These are phyloP conservation scores for Nerophis ophidion DNA, from an alignment of 2,113 vertebrate genomes.

Conservation along the genomic window DNA sequence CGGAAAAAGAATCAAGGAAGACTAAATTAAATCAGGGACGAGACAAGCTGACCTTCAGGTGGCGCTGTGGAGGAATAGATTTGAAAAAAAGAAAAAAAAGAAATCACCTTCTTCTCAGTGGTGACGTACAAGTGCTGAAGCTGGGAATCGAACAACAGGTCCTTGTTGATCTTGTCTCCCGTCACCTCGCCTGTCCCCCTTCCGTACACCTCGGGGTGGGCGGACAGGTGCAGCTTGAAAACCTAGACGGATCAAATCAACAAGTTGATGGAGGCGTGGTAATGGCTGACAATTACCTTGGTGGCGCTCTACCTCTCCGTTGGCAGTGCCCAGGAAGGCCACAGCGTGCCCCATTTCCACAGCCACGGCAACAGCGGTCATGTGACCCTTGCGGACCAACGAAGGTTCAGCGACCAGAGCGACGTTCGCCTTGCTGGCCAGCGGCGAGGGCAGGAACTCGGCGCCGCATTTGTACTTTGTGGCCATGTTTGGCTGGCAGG, in stretches of 20 bases:
- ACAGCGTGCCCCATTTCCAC: conserved; percentile 79
- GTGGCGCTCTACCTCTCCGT: conserved; percentile 74
- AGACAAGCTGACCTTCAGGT: conserved; percentile 26
- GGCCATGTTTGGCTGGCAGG: conserved; percentile 23
- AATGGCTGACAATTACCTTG: no score
- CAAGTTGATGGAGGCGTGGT: not conserved
- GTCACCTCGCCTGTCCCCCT: conserved; percentile 66
- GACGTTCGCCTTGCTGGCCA: conserved; percentile 77
- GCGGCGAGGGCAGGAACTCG: conserved; percentile 86
- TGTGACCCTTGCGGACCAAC: conserved; percentile 59
- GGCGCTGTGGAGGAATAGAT: conserved; percentile 16
- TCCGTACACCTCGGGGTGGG: conserved; percentile 66
- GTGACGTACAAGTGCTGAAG: conserved; percentile 81
- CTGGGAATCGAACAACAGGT: conserved; percentile 78
- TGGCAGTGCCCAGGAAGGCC: conserved; percentile 82
- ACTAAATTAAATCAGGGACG: conserved; percentile 21
- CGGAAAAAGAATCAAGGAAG: conserved; percentile 48
- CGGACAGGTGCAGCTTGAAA: conserved; percentile 77
- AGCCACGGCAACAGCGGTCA: conserved; percentile 81
- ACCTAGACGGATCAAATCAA: conserved; percentile 28
- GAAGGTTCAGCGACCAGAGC: conserved; percentile 47
- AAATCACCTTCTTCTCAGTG: conserved; percentile 83
- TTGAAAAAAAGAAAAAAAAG: conserved; percentile 7
- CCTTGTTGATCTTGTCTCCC: conserved; percentile 80
- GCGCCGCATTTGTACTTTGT: conserved; percentile 77